Percentiles rank a stretch among this genome's conserved stretches.
phyloP scores from a whole-genome alignment of 2,888 invertebrate genomes.

The Stenchaetothrips biformis region DNA sequence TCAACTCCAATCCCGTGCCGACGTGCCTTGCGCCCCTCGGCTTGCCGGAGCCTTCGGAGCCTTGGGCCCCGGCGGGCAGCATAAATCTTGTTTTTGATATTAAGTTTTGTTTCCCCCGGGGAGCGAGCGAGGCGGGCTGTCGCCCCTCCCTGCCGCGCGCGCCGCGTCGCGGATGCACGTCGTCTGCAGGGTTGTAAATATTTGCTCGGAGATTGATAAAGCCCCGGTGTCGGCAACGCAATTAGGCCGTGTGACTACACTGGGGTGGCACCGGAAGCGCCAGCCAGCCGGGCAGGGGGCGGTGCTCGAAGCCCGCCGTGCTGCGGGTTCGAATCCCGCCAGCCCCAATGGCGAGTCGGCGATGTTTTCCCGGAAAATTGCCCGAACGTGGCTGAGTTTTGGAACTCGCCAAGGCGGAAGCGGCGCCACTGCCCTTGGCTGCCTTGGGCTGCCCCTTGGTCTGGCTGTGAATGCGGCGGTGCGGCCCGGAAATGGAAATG shows the following conservation, averaged over 20 bases:
- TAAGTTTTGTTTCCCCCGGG: constrained; percentile 20
- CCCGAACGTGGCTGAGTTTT: no score
- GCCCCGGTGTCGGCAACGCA: neutral
- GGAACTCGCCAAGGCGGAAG: no score
- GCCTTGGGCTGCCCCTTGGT: no score
- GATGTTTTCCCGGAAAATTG: no score
- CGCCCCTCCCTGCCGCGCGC: neutral
- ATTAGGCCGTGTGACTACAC: neutral
- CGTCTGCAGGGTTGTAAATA: constrained; percentile 12
- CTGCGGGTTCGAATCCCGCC: no score
- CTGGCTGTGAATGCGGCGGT: no score
- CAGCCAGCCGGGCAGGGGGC: no score
- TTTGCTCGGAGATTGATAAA: constrained; percentile 20
- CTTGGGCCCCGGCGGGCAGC: neutral
- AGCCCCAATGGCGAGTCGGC: no score
- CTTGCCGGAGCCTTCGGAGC: no score
- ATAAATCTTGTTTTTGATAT: constrained; percentile 24
- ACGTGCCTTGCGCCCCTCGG: neutral
- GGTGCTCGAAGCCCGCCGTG: no score
- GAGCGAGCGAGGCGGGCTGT: neutral
- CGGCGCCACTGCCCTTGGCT: no score
- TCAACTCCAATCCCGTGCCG: constrained; percentile 15
- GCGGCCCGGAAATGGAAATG: constrained; percentile 13
- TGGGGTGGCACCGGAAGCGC: neutral
- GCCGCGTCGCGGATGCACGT: neutral